A percentile compares a stretch with the other conserved stretches of the same genome.
Conservation (phyloP, 2,113 vertebrate genomes). For the Aldabrachelys gigantea region DNA sequence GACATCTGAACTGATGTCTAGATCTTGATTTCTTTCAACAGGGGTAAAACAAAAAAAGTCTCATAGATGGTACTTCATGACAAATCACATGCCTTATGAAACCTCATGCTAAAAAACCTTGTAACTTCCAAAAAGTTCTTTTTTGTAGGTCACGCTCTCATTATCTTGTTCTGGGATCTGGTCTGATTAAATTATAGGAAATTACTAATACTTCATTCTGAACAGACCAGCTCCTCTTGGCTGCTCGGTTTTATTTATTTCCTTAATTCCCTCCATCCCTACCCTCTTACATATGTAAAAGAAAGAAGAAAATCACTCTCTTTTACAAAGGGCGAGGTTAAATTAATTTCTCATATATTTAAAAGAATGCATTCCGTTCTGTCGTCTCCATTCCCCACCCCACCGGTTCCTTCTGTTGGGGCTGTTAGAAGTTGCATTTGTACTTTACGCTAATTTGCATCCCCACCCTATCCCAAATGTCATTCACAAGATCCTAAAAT, state of each 20-base stretch:
- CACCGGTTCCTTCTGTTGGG: neutral
- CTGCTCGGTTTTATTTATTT: slow-evolving; percentile 45
- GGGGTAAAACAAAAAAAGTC: neutral
- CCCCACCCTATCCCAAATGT: slow-evolving; percentile 4
- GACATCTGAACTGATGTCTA: slow-evolving; percentile 17
- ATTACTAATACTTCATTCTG: slow-evolving; percentile 78
- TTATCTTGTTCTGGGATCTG: slow-evolving; percentile 79
- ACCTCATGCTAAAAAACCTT: slow-evolving; percentile 70
- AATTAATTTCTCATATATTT: slow-evolving; percentile 3
- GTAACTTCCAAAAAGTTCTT: slow-evolving; percentile 73
- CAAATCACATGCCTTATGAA: slow-evolving; percentile 63
- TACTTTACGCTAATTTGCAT: slow-evolving; percentile 24
- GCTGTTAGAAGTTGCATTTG: neutral
- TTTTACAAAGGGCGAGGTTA: slow-evolving; percentile 16
- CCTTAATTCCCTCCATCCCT: slow-evolving; percentile 62
- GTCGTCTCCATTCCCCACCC: neutral
- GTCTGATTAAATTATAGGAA: slow-evolving; percentile 84
- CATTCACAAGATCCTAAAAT: slow-evolving; percentile 39
- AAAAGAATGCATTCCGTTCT: slow-evolving; percentile 5
- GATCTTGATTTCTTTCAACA: slow-evolving; percentile 16
- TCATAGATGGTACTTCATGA: slow-evolving; percentile 32
- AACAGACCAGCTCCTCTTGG: slow-evolving; percentile 64
- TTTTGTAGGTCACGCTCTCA: slow-evolving; percentile 80
- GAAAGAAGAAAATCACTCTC: slow-evolving; percentile 3
- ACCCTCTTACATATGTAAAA: slow-evolving; percentile 38